Evolutionary conservation across 2,113 vertebrate genomes (phyloP).

Genomic region (Brachyhypopomus gauderio): DNA sequence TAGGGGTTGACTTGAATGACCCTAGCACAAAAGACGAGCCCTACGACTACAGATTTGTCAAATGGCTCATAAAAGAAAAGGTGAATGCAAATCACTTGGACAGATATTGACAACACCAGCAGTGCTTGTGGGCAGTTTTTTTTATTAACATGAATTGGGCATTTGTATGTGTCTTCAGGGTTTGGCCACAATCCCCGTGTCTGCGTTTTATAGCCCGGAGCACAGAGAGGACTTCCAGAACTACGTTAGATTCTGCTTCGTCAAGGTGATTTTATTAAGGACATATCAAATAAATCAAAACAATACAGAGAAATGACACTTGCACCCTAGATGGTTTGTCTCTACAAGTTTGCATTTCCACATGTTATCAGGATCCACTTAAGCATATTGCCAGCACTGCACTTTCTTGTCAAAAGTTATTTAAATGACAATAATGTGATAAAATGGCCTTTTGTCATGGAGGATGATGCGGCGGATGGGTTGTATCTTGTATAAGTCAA

Average conservation of each 20-base stretch:
- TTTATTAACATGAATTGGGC: background rate
- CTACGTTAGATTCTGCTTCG: slow-evolving; percentile 91
- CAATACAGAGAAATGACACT: background rate
- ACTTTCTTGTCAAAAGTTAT: too few species aligned
- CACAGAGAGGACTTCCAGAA: slow-evolving; percentile 81
- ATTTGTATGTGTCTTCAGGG: slow-evolving; percentile 71
- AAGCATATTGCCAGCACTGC: too few species aligned
- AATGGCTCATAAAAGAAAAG: slow-evolving; percentile 92
- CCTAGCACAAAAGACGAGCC: slow-evolving; percentile 64
- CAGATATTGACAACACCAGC: too few species aligned
- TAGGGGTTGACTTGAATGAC: slow-evolving; percentile 80
- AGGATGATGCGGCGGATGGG: background rate
- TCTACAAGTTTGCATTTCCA: too few species aligned
- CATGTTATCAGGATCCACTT: too few species aligned
- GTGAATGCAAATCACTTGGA: slow-evolving; percentile 60
- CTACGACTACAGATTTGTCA: slow-evolving; percentile 82
- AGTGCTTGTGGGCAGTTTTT: too few species aligned
- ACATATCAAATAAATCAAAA: background rate
- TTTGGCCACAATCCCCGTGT: slow-evolving; percentile 86
- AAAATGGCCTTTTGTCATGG: background rate
- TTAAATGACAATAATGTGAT: background rate
- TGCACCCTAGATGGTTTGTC: too few species aligned
- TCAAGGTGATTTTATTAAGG: slow-evolving; percentile 79
- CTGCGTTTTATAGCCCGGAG: slow-evolving; percentile 80
- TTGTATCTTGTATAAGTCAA: background rate